phyloP scores from a whole-genome alignment of 2,113 vertebrate species.

The Thunnus maccoyii region DNA sequence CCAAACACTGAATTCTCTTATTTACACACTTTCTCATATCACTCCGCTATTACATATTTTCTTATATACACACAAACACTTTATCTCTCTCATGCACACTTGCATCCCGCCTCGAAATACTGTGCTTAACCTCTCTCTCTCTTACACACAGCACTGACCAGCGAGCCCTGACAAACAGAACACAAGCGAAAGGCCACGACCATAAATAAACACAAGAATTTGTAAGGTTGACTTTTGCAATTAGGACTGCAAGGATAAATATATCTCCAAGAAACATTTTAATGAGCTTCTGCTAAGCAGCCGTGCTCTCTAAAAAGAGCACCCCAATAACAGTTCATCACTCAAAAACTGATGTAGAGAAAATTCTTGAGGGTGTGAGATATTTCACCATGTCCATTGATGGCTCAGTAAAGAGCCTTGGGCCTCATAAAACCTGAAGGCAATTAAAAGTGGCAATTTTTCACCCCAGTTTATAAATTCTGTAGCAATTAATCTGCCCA shows the following conservation, averaged over 20 bases:
- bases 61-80: not conserved
- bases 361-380: constrained; percentile 82
- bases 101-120: constrained; percentile 8
- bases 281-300: constrained; percentile 93
- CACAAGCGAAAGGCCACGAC: constrained; percentile 72
- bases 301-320: constrained; percentile 86
- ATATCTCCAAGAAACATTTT: constrained; percentile 91
- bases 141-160: constrained; percentile 39
- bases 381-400: constrained; percentile 90
- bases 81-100: constrained; percentile 7
- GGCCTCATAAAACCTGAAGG: constrained; percentile 74
- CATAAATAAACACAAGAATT: constrained; percentile 84
- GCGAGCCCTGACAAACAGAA: constrained; percentile 56
- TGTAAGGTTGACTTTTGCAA: constrained; percentile 86
- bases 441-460: constrained; percentile 93
- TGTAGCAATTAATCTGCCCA: constrained; percentile 99
- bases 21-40: constrained; percentile 1
- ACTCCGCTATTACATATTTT: constrained; percentile 7
- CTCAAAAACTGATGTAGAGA: constrained; percentile 85
- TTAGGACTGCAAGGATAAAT: constrained; percentile 89
- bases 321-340: constrained; percentile 89
- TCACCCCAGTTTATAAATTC: constrained; percentile 93
- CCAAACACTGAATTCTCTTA: not conserved
- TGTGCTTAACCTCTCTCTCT: constrained; percentile 18
- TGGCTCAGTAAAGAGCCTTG: constrained; percentile 90